Percentiles rank a stretch among this genome's conserved stretches.
Conservation (phyloP, 2,888 invertebrate genomes). For the Yponomeuta cagnagella region DNA sequence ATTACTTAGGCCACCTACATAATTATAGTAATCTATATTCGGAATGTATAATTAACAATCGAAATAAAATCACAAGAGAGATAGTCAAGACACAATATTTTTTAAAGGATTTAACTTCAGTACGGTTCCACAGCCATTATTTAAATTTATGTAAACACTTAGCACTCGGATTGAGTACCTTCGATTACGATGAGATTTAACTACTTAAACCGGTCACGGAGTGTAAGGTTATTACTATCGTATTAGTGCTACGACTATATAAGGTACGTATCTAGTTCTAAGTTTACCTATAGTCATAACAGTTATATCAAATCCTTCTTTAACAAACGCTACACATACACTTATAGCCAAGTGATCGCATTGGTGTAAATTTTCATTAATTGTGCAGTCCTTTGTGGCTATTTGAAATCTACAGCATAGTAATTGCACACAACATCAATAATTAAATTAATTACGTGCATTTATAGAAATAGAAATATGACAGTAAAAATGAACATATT, state of each 20-base stretch:
- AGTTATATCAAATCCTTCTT: constrained; percentile 1
- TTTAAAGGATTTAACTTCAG: constrained; percentile 62
- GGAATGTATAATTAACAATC: constrained; percentile 36
- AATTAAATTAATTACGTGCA: background rate
- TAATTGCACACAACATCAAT: background rate
- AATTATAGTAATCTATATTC: constrained; percentile 44
- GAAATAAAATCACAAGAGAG: constrained; percentile 41
- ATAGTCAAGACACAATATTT: constrained; percentile 41
- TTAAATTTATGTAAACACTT: constrained; percentile 51
- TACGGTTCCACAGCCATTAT: constrained; percentile 72
- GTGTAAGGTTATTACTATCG: background rate
- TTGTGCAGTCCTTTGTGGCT: background rate
- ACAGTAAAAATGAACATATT: too few relatives aligned
- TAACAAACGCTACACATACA: background rate
- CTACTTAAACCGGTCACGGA: background rate
- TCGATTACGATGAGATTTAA: background rate
- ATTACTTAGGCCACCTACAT: constrained; percentile 40
- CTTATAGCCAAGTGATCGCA: background rate
- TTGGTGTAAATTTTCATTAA: background rate
- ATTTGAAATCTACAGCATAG: background rate
- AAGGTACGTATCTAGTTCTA: constrained; percentile 3
- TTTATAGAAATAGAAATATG: too few relatives aligned
- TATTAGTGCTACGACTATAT: background rate
- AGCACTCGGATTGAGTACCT: constrained; percentile 48
- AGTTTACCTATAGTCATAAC: background rate